Evolutionary conservation across 2,113 vertebrate genomes (phyloP), one percentile per base, ranked within the genome.

Genomic region (Ardeotis arabs): DNA sequence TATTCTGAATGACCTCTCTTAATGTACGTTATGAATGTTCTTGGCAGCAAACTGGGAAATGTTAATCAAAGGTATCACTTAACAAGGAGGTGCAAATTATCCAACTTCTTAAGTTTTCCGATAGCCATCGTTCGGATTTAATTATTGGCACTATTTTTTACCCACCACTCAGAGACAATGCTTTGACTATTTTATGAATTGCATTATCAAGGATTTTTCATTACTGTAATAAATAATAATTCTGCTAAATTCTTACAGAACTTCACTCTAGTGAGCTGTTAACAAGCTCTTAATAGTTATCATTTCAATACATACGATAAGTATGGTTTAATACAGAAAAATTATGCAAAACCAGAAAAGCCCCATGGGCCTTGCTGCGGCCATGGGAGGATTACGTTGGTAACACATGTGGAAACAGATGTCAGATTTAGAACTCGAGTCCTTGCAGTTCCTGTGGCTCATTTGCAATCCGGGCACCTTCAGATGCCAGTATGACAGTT

Each of bases 21-120:
- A 93, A 89, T 84, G 69, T 94, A 90, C 58, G 50, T 85, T 55
- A 60, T 58, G 84, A 90, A 80, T 52, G 66, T 83, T 91, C 93
- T 89, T 94, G 79, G 59, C 63, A 90, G 70, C 72, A 88, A 91
- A 88, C 81, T 82, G 60, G 25, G 49, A 93, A 91, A 89, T 28
- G 39, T 94, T 96, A 97, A 96, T 95, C 73, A 96, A 94, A 63
- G 59, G 52, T 87, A 95, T 96, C 69, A 89, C 47, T 96, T 96
- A 86, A 94, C n/a, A 94, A 76, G 66, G 56, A 79, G 35, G 49
- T 68, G 35, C 70, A 93, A 96, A 96, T 96, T 94, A 93, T 80
- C 53, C 35, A 60, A 89, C 84, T 87, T 95, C 47, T 82, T 91
- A 88, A 83, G 31, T 89, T 93, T 90, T 88, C 66, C 0, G 14